A percentile compares a stretch with the other conserved stretches of the same genome.
Conservation (phyloP, 2,113 vertebrate species). For the human (Homo sapiens) region GRCh38 chr11:67239001-67239500, state of each 20-base stretch:
- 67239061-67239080: neutral
- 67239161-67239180: neutral
- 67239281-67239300: neutral
- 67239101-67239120: neutral
- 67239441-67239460: neutral
- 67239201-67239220: neutral
- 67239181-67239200: neutral
- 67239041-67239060: neutral
- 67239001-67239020: neutral
- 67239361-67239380: neutral
- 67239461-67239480: slow-evolving; percentile 21
- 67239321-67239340: neutral
- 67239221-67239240: neutral
- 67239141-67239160: neutral
- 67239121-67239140: neutral
- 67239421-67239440: neutral
- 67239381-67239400: neutral
- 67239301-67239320: neutral
- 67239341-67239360: neutral
- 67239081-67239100: neutral
- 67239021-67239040: neutral
- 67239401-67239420: neutral
- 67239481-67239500: neutral
- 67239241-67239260: neutral
- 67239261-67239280: neutral